A percentile compares a stretch with the other conserved stretches of the same genome.
Evolutionary conservation across 2,888 invertebrate genomes (phyloP).

Genomic region (Drosophila paramelanica): DNA sequence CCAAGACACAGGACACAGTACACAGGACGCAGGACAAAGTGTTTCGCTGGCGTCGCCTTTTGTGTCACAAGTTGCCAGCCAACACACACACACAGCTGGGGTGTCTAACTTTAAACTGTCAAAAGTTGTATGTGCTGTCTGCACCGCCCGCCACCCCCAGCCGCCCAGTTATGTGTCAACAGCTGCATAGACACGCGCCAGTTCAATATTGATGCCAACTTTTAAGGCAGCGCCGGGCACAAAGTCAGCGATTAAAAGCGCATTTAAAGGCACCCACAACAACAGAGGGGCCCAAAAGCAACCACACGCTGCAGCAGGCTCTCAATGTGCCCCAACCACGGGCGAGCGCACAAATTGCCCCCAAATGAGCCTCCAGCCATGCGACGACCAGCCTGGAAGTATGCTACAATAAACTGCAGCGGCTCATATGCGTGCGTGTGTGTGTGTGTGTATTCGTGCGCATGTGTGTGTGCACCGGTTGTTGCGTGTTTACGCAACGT

Average conservation of each 20-base stretch:
- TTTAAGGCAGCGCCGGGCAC: slow-evolving; percentile 43
- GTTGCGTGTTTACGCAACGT: slow-evolving; percentile 84
- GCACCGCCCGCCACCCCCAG: background rate
- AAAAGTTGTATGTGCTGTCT: slow-evolving; percentile 56
- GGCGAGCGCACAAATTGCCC: slow-evolving; percentile 50
- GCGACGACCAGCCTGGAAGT: slow-evolving; percentile 62
- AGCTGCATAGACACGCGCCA: slow-evolving; percentile 70
- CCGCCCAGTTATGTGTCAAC: slow-evolving; percentile 64
- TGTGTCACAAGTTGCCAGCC: slow-evolving; percentile 64
- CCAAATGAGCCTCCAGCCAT: slow-evolving; percentile 46
- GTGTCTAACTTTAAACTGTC: slow-evolving; percentile 81
- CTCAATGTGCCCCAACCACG: slow-evolving; percentile 32
- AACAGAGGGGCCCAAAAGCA: slow-evolving; percentile 3
- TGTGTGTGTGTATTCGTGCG: slow-evolving; percentile 8
- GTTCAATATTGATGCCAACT: slow-evolving; percentile 78
- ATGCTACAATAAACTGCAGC: slow-evolving; percentile 74
- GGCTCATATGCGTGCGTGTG: background rate
- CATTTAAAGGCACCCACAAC: slow-evolving; percentile 61
- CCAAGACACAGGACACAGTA: slow-evolving; percentile 24
- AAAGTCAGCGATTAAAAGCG: slow-evolving; percentile 72
- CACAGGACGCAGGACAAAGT: slow-evolving; percentile 30
- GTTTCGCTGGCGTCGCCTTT: slow-evolving; percentile 46
- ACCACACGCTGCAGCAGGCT: slow-evolving; percentile 55
- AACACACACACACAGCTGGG: slow-evolving; percentile 16
- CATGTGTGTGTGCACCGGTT: slow-evolving; percentile 60